Evolutionary conservation across 2,113 vertebrate species (phyloP).

Genomic region (Corvus cornix): DNA sequence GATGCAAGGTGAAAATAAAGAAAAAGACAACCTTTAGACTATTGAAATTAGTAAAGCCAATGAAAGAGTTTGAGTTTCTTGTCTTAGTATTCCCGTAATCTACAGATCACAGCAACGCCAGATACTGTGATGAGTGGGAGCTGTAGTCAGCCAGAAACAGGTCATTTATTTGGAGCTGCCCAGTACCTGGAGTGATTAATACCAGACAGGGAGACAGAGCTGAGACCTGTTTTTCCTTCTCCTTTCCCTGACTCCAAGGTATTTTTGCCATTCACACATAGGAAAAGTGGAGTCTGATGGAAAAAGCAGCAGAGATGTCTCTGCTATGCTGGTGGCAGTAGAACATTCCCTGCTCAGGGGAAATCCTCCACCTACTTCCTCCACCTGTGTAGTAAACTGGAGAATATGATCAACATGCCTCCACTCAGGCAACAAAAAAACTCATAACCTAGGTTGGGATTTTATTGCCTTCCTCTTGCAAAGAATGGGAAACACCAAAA

Average conservation of each 20-base stretch:
- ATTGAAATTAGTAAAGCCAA: not conserved
- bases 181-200: not conserved
- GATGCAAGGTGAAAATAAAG: not conserved
- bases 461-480: not conserved
- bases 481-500: not conserved
- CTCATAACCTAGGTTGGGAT: not conserved
- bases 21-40: not conserved
- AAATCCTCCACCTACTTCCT: conserved; percentile 2
- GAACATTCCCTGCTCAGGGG: not conserved
- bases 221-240: not conserved
- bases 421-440: not conserved
- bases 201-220: not conserved
- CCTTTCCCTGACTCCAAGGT: not conserved
- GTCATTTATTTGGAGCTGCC: not conserved
- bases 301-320: not conserved
- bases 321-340: not conserved
- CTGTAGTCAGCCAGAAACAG: not conserved
- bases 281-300: not conserved
- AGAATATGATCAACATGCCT: not conserved
- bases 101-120: not conserved
- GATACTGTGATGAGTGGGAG: not conserved
- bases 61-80: not conserved
- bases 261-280: not conserved
- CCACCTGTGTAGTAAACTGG: not conserved
- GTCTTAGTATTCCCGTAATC: not conserved